Evolutionary conservation across 1,140 invertebrate genomes (phyloP).

Genomic region (Druon quercuslanigerum): DNA sequence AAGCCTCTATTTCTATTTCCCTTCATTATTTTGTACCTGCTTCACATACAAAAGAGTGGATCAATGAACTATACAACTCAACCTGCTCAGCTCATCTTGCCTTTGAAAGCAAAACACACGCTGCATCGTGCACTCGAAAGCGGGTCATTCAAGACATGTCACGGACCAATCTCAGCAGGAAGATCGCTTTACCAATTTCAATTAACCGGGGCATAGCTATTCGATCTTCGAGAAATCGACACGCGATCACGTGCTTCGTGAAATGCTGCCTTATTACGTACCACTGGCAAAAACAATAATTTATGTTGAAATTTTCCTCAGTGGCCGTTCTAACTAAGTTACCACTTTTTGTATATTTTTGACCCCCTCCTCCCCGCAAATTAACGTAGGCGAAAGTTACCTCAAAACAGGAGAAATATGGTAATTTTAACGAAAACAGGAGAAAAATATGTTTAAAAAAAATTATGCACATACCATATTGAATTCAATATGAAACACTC

Average conservation of each 20-base stretch:
- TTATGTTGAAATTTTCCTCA: too few species aligned
- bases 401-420: too few species aligned
- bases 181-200: constrained; percentile 40
- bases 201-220: constrained; percentile 29
- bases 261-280: constrained; percentile 14
- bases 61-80: constrained; percentile 47
- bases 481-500: too few species aligned
- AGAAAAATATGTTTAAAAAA: too few species aligned
- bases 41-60: constrained; percentile 17
- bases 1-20: too few species aligned
- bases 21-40: neutral
- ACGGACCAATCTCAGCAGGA: constrained; percentile 33
- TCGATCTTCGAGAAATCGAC: constrained; percentile 39
- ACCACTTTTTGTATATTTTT: too few species aligned
- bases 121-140: constrained; percentile 41
- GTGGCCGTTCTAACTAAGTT: too few species aligned
- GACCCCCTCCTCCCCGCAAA: too few species aligned
- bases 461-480: too few species aligned
- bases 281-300: too few species aligned
- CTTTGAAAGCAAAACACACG: constrained; percentile 38
- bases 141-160: constrained; percentile 42
- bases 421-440: too few species aligned
- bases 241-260: constrained; percentile 36
- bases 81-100: constrained; percentile 28
- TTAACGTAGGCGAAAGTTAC: too few species aligned